Evolutionary conservation across 2,888 invertebrate species (phyloP), one percentile per base, ranked within the genome.

Genomic region (Metacarcinus magister): DNA sequence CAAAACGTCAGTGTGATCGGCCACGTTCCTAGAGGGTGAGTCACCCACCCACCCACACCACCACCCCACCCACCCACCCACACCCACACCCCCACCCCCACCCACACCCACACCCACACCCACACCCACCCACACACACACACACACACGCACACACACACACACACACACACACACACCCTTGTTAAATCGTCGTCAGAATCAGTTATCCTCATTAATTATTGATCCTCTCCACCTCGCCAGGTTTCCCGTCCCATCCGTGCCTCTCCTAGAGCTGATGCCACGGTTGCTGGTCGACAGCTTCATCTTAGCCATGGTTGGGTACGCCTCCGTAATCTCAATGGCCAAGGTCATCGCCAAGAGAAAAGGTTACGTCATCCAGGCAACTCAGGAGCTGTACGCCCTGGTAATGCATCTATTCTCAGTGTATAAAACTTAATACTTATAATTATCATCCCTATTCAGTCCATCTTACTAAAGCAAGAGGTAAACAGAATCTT

Each of bases 11-110:
- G 98, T 0, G 98, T 98, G 4, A 98, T 99, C 5, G 98, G 98
- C 13, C 97, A 98, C 96, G 99, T 99, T 97, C 99, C 99, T 96
- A 98, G 98, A 67, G 99, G 99, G 99, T 99, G 97, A 98, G 98
- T 91, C 23, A 39, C 39, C 39, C 39, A 39, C 39, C 39, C 39
- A 39, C 39, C 39, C 39, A 39, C n/a, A n/a, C n/a, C n/a, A n/a
- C n/a, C n/a, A n/a, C n/a, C 2, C 39, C 39, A 39, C 2, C 39
- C 39, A 39, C 2, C 39, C 39, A 39, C 2, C 39, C 39, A 0
- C 39, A 1, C 2, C 39, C 39, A 39, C 2, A 0, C 39, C 39
- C 39, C 39, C 39, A 39, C 60, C 16, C 23, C 16, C 60, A 60
- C 60, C 39, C 39, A n/a, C 39, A 39, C 39, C 39, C 39, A 39